Evolutionary conservation across 2,888 invertebrate species (phyloP), one percentile per base, ranked within the genome.

Genomic region (Mythimna ferrago): DNA sequence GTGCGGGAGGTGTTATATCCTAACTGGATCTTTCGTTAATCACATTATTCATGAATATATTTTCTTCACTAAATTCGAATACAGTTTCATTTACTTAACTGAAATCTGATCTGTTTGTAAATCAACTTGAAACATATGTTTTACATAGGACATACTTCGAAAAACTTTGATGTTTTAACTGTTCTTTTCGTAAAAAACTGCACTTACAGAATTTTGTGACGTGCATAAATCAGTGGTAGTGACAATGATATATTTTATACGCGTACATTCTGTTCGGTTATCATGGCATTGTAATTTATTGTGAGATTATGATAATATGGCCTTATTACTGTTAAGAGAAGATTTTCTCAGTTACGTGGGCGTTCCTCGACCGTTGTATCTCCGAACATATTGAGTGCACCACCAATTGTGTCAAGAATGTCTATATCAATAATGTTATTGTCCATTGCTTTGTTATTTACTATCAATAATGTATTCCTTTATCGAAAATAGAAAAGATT

Each of bases 231-330:
- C 78, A 74, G 60, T 79, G 73, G 65, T 41, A 68, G 76, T 57
- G 76, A 77, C 79, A 84, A 82, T 86, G 81, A 86, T 88, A 86
- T 86, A 87, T 80, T 73, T 78, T 73, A 76, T 76, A 82, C 80
- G 80, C 81, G 79, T 84, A 72, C 60, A 75, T 66, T 78, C 73
- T 83, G 64, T 86, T 87, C 72, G 82, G 87, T 86, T 90, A 87
- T 89, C 87, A 84, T 85, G 87, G 86, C 85, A 81, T 85, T 71
- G 71, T 89, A 85, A 89, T 87, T 89, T 90, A 90, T 83, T 71
- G 89, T 90, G 88, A 76, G 88, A 90, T 89, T 90, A 88, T 88
- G 88, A 76, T 88, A 88, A 90, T 89, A 69, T 61, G 74, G 64
- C 19, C 60, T 77, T 81, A 79, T 79, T 79, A 75, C 73, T 73